Evolutionary conservation across 2,113 vertebrate genomes (phyloP).

Genomic region (Osmerus mordax): DNA sequence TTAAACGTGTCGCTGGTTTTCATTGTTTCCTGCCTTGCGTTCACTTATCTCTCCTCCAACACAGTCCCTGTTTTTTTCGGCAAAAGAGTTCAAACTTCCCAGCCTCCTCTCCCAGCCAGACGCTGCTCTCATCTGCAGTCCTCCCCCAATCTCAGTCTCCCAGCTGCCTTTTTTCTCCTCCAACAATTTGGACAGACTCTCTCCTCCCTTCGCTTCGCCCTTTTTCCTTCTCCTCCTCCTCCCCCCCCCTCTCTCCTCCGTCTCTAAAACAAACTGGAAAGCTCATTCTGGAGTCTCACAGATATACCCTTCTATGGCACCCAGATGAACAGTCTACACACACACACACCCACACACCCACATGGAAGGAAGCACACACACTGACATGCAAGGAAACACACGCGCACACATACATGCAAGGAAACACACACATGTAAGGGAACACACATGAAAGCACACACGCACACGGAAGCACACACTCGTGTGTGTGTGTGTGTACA

Average conservation of each 20-base stretch:
- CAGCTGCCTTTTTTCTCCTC: slow-evolving; percentile 30
- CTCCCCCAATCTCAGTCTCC: slow-evolving; percentile 48
- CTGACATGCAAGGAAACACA: neutral
- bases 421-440: no score
- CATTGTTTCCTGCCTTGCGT: slow-evolving; percentile 8
- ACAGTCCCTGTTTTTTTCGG: neutral
- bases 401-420: neutral
- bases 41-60: no score
- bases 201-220: neutral
- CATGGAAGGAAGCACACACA: neutral
- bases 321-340: neutral
- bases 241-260: slow-evolving; percentile 16
- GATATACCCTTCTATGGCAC: slow-evolving; percentile 17
- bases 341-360: neutral
- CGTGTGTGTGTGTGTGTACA: neutral
- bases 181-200: slow-evolving; percentile 30
- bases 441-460: no score
- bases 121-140: slow-evolving; percentile 30
- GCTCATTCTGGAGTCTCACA: slow-evolving; percentile 14
- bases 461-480: neutral
- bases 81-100: neutral
- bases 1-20: slow-evolving; percentile 46
- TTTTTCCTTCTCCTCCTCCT: neutral
- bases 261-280: slow-evolving; percentile 36
- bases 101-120: slow-evolving; percentile 3